These are phyloP conservation scores for Lepilemur ruficaudatus DNA, from an alignment of 2,797 vertebrate genomes.

Conservation along the genomic window DNA sequence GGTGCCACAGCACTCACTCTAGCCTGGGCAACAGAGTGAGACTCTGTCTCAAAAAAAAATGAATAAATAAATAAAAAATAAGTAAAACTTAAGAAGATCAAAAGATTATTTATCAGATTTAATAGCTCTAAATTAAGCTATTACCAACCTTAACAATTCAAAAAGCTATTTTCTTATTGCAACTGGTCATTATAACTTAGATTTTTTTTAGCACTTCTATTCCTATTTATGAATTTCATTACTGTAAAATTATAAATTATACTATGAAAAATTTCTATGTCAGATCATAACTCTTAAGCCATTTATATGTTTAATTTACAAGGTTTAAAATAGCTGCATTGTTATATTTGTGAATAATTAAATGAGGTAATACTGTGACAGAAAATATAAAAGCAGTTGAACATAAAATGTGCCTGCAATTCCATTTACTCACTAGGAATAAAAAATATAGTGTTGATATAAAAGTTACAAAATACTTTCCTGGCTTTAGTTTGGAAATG, in stretches of 20 bases:
- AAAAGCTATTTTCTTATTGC: slow-evolving; percentile 48
- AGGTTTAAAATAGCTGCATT: slow-evolving; percentile 69
- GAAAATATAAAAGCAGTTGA: slow-evolving; percentile 66
- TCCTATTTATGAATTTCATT: slow-evolving; percentile 72
- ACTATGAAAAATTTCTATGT: slow-evolving; percentile 64
- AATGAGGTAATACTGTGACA: slow-evolving; percentile 29
- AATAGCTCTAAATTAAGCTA: slow-evolving; percentile 61
- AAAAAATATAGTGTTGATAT: slow-evolving; percentile 59
- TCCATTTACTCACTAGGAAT: slow-evolving; percentile 37
- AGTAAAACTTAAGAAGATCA: slow-evolving; percentile 56
- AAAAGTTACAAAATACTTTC: neutral
- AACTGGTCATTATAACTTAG: slow-evolving; percentile 56
- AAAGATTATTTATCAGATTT: slow-evolving; percentile 54
- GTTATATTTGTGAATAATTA: slow-evolving; percentile 71
- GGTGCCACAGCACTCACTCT: no score
- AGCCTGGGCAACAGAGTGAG: no score
- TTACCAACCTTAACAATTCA: slow-evolving; percentile 43
- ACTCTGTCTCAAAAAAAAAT: no score
- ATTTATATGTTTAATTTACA: slow-evolving; percentile 73
- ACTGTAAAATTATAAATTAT: slow-evolving; percentile 69
- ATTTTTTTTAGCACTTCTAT: slow-evolving; percentile 31
- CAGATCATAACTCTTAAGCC: slow-evolving; percentile 48
- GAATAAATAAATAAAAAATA: no score
- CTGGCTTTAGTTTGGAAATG: slow-evolving; percentile 17
- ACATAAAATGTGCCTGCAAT: slow-evolving; percentile 30